These are phyloP conservation scores for Poeciliopsis retropinna DNA, from an alignment of 2,113 vertebrate species.

Conservation along the genomic window DNA sequence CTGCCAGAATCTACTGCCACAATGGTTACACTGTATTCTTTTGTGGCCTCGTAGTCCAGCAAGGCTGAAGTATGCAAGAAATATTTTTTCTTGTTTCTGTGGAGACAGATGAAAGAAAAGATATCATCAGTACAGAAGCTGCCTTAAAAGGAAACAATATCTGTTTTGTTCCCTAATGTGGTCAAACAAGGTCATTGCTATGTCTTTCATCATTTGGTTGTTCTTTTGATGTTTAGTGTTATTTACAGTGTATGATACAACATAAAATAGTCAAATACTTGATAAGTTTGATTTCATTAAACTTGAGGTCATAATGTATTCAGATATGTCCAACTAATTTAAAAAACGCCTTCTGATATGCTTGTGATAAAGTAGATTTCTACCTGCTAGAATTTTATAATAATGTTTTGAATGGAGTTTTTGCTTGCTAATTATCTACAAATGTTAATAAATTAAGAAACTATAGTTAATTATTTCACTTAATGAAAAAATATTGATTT, in stretches of 20 bases:
- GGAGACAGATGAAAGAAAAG: constrained; percentile 24
- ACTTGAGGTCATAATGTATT: neutral
- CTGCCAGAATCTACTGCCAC: constrained; percentile 96
- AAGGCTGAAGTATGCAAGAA: constrained; percentile 95
- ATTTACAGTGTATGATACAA: neutral
- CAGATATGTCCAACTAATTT: neutral
- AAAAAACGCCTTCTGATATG: neutral
- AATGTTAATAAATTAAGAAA: neutral
- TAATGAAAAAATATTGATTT: neutral
- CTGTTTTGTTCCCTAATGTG: neutral
- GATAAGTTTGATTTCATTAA: neutral
- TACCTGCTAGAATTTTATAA: neutral
- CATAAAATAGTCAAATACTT: neutral
- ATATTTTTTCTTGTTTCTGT: constrained; percentile 93
- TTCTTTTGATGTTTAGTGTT: neutral
- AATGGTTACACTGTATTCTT: constrained; percentile 93
- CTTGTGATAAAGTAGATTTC: neutral
- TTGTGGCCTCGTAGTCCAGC: constrained; percentile 91
- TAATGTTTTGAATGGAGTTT: neutral
- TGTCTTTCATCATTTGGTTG: neutral
- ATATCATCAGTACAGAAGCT: constrained; percentile 6
- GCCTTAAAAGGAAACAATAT: neutral
- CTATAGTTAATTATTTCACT: neutral
- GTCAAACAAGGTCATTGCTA: neutral
- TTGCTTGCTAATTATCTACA: constrained; percentile 10